Conservation (phyloP, 2,797 vertebrate genomes). For the Capromys pilorides region DNA sequence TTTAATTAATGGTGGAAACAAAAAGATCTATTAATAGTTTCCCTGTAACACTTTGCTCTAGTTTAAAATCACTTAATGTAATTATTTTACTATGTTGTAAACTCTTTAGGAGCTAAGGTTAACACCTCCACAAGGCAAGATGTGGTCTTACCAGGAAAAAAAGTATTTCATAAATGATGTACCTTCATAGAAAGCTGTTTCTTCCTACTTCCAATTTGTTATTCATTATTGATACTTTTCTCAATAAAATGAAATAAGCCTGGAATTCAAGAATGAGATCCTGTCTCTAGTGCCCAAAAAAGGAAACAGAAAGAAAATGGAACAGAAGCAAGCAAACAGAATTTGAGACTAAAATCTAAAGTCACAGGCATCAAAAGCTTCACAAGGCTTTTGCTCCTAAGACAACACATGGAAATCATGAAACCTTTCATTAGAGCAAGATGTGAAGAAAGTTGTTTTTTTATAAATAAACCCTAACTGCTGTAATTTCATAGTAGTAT, state of each 20-base stretch:
- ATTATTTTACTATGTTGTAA: neutral
- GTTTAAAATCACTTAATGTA: neutral
- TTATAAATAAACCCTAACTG: neutral
- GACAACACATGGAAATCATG: neutral
- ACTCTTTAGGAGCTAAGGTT: neutral
- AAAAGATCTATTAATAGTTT: constrained; percentile 30
- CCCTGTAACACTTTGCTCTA: neutral
- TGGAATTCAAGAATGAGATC: neutral
- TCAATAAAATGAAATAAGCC: neutral
- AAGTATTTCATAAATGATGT: neutral
- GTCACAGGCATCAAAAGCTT: neutral
- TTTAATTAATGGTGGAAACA: constrained; percentile 44
- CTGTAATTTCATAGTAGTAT: neutral
- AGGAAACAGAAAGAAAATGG: accelerated
- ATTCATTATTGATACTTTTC: neutral
- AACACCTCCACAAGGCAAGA: neutral
- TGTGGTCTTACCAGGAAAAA: neutral
- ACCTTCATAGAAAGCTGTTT: neutral
- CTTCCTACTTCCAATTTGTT: neutral
- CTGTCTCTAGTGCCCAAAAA: neutral
- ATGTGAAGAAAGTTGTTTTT: neutral
- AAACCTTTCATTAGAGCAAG: neutral
- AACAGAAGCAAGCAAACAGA: neutral
- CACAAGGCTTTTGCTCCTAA: neutral
- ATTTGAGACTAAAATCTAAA: neutral